Base-by-base conservation (phyloP, 1,140 invertebrate genomes). In the Parasteatoda tepidariorum region DNA sequence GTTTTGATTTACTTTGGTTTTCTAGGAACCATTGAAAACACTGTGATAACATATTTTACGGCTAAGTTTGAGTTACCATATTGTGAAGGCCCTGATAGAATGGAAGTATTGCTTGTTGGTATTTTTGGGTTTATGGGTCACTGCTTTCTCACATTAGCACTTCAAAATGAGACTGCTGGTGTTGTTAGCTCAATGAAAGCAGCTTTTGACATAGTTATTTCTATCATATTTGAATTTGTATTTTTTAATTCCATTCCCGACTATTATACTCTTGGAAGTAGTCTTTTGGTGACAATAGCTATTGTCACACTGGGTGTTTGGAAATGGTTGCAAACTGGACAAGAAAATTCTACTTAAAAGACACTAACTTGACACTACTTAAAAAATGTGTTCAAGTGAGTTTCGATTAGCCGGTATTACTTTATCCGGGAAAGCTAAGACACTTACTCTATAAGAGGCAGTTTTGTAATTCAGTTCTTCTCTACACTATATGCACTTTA, bases 1-100 rank as follows among this genome's bases (percentile, higher is more conserved):
- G 95, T 96, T 15, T 95, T 97, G 94, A 93, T 94, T 13, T 95
- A 95, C 88, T 97, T 96, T 90, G 95, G 95, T 83, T 92, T 92
- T 66, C 94, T 96, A 88, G 94, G 94, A 6, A 90, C 97, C 11
- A 88, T 95, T 24, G 94, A 96, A 87, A 96, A 95, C 1, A 88
- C 95, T 38, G 91, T 75, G 0, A 22, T 81, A 2, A 55, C 96
- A 24, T 95, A 94, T 54, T 87, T 95, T 15, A 95, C 96, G 86
- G 94, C 94, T 26, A 92, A 93, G 7, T 89, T 96, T 3, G 95
- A 94, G 88, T 91, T 95, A 89, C 94, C 95, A 24, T 91, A 92
- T 68, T 95, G 94, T 89, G 93, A 93, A 7, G 57, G 57, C 1
- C n/a, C 6, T 6, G 24, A 22, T 11, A n/a, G 15, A 15, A n/a